A percentile compares a stretch with the other conserved stretches of the same genome.
These are phyloP conservation scores for Caloenas nicobarica DNA, from an alignment of 2,113 vertebrate species.

Conservation along the genomic window DNA sequence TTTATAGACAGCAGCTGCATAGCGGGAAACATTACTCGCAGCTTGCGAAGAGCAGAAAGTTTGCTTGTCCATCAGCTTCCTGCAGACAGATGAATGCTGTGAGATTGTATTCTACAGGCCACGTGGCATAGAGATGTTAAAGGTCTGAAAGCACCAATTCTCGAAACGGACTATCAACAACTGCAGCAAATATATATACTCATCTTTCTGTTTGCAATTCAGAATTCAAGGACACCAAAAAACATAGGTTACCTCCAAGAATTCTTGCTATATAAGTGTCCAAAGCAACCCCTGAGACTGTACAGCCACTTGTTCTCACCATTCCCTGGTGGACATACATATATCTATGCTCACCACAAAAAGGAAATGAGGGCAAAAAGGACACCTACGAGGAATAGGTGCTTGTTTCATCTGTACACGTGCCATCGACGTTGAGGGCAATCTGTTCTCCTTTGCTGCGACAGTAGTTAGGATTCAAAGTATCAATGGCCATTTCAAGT, in stretches of 20 bases:
- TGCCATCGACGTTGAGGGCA: conserved; percentile 93
- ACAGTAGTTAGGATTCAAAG: conserved; percentile 94
- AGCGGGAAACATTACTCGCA: conserved; percentile 90
- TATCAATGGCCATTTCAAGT: conserved; percentile 90
- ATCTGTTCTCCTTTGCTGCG: conserved; percentile 98
- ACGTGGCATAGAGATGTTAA: background rate
- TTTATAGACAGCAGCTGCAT: conserved; percentile 92
- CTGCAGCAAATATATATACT: background rate
- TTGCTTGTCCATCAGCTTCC: conserved; percentile 98
- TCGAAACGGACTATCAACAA: background rate
- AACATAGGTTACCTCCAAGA: background rate
- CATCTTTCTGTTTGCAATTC: background rate
- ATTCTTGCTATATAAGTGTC: background rate
- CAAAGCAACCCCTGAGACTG: background rate
- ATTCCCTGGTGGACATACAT: background rate
- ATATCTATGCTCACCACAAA: background rate
- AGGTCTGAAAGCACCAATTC: background rate
- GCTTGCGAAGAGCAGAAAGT: conserved; percentile 94
- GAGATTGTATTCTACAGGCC: background rate
- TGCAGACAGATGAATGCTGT: conserved; percentile 57
- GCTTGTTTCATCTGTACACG: conserved; percentile 84
- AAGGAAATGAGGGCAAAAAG: background rate
- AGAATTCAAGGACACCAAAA: background rate
- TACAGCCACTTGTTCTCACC: background rate
- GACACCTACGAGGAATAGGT: conserved; percentile 88